Evolutionary conservation across 2,888 invertebrate species (phyloP).

Genomic region (Gisinianus flammeolus): DNA sequence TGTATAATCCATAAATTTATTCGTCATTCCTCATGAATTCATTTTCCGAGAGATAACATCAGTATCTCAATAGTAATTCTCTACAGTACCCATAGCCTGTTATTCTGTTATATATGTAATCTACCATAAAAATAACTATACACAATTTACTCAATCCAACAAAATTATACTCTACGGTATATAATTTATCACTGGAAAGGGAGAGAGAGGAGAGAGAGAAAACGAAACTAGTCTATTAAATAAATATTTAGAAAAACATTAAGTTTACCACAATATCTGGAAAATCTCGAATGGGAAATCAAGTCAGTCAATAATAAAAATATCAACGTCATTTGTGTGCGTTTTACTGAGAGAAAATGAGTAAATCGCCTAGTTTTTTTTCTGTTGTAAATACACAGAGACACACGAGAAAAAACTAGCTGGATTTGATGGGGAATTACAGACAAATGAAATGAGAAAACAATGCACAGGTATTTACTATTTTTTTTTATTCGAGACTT

Average conservation of each 20-base stretch:
- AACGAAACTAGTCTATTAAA: background rate
- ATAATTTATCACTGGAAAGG: background rate
- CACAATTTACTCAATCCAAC: background rate
- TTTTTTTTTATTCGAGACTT: slow-evolving; percentile 3
- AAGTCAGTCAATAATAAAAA: background rate
- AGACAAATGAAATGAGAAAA: slow-evolving; percentile 28
- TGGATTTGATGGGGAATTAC: slow-evolving; percentile 24
- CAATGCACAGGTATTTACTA: slow-evolving; percentile 35
- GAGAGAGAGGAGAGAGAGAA: background rate
- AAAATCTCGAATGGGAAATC: background rate
- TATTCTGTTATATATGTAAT: background rate
- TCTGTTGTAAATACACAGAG: background rate
- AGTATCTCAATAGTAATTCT: background rate
- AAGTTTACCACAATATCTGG: background rate
- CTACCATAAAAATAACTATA: background rate
- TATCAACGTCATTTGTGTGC: background rate
- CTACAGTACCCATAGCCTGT: background rate
- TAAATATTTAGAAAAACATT: background rate
- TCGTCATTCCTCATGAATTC: background rate
- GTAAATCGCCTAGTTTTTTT: background rate
- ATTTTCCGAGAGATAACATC: background rate
- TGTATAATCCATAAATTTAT: background rate
- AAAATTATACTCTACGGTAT: background rate
- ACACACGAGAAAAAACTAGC: slow-evolving; percentile 13
- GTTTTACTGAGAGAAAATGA: background rate